Evolutionary conservation across 2,113 vertebrate genomes (phyloP).

Genomic region (Rana temporaria): DNA sequence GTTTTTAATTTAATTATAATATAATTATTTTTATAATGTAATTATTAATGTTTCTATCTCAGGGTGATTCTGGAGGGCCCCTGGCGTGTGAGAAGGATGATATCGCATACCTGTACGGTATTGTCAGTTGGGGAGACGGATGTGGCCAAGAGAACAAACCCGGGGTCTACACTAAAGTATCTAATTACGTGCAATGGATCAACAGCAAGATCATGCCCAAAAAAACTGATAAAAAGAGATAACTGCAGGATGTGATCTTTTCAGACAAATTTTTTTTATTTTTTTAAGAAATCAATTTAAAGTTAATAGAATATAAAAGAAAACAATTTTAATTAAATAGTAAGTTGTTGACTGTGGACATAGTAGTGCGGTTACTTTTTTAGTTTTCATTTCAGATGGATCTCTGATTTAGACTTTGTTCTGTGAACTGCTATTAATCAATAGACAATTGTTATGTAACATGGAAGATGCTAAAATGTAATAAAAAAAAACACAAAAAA

Average conservation of each 20-base stretch:
- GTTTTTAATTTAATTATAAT: too few species aligned
- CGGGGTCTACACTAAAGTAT: slow-evolving; percentile 89
- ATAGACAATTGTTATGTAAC: too few species aligned
- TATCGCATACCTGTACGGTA: slow-evolving; percentile 85
- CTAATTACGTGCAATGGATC: slow-evolving; percentile 89
- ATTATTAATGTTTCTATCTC: slow-evolving; percentile 23
- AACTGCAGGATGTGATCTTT: background rate
- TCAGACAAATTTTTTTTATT: background rate
- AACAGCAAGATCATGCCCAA: slow-evolving; percentile 72
- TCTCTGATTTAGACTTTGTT: too few species aligned
- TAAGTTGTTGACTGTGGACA: too few species aligned
- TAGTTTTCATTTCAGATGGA: too few species aligned
- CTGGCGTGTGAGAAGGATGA: slow-evolving; percentile 80
- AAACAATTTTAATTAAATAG: too few species aligned
- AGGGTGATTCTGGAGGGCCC: slow-evolving; percentile 95
- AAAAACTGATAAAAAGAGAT: slow-evolving; percentile 16
- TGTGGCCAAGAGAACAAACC: slow-evolving; percentile 83
- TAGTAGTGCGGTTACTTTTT: too few species aligned
- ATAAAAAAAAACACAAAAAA: too few species aligned
- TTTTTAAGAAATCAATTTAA: too few species aligned
- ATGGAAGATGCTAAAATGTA: too few species aligned
- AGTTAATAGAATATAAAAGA: too few species aligned
- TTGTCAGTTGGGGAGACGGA: slow-evolving; percentile 94
- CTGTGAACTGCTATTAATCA: too few species aligned
- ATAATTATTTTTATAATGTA: background rate